phyloP scores from a whole-genome alignment of 2,113 vertebrate genomes.

The Dipodomys stephensi region DNA sequence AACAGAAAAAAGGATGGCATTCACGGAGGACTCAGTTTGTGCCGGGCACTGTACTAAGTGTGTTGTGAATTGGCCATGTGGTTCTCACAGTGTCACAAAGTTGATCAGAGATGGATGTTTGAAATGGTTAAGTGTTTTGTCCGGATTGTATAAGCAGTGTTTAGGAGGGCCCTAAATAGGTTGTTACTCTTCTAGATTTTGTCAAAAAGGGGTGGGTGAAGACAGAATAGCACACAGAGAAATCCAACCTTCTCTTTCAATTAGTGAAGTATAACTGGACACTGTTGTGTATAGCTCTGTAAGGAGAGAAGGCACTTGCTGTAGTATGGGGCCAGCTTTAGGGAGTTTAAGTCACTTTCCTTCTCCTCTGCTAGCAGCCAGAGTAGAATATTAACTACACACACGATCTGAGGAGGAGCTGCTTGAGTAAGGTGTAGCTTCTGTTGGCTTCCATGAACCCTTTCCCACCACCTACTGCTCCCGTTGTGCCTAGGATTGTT shows the following conservation, averaged over 20 bases:
- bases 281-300: neutral
- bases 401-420: conserved; percentile 72
- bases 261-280: neutral
- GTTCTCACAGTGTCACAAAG: neutral
- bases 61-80: neutral
- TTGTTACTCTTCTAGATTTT: neutral
- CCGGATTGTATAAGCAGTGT: neutral
- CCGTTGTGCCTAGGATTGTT: conserved; percentile 66
- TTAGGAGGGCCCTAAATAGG: neutral
- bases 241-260: neutral
- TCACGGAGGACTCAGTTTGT: neutral
- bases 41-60: neutral
- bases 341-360: conserved; percentile 33
- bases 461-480: conserved; percentile 26
- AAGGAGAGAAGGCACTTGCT: neutral
- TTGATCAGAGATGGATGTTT: neutral
- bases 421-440: conserved; percentile 71
- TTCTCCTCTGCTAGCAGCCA: conserved; percentile 44
- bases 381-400: conserved; percentile 68
- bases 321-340: neutral
- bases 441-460: conserved; percentile 76
- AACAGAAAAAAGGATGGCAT: neutral
- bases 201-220: neutral
- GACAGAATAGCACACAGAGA: neutral
- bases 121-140: neutral